These are phyloP conservation scores for Noturus placidus DNA, from an alignment of 2,113 vertebrate genomes.

Conservation along the genomic window DNA sequence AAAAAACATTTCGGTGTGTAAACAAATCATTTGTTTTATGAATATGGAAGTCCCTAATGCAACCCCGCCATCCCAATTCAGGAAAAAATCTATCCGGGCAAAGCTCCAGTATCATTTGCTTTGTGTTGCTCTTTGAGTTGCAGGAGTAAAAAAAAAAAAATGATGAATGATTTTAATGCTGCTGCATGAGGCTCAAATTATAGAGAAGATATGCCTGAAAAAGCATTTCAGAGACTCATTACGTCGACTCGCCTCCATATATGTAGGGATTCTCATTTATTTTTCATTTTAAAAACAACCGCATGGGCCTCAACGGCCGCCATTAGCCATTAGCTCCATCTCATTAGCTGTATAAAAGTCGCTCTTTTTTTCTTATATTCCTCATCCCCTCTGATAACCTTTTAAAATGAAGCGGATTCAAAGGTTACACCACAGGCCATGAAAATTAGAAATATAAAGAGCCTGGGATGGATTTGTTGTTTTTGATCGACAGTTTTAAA, in stretches of 20 bases:
- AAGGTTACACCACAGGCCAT: constrained; percentile 31
- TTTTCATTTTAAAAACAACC: constrained; percentile 58
- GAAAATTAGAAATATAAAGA: constrained; percentile 31
- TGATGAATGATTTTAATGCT: constrained; percentile 58
- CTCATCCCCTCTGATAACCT: constrained; percentile 43
- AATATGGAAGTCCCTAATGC: constrained; percentile 45
- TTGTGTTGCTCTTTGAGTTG: constrained; percentile 52
- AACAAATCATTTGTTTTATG: constrained; percentile 42
- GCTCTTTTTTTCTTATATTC: constrained; percentile 43
- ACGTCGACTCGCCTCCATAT: constrained; percentile 48
- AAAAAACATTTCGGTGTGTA: constrained; percentile 27
- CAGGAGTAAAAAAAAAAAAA: constrained; percentile 13
- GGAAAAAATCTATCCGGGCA: constrained; percentile 28
- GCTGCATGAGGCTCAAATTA: constrained; percentile 54
- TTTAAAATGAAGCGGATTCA: constrained; percentile 48
- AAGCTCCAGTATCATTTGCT: constrained; percentile 46
- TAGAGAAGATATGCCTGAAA: constrained; percentile 54
- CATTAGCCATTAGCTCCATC: constrained; percentile 59
- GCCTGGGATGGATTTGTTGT: constrained; percentile 10
- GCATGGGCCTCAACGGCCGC: constrained; percentile 49
- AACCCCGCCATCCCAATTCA: constrained; percentile 28
- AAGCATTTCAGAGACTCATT: constrained; percentile 57
- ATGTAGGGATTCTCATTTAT: constrained; percentile 57
- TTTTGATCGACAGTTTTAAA: background rate
- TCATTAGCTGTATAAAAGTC: constrained; percentile 57